Evolutionary conservation across 2,888 invertebrate genomes (phyloP), one percentile per base, ranked within the genome.

Genomic region (Amphiduros pacificus): DNA sequence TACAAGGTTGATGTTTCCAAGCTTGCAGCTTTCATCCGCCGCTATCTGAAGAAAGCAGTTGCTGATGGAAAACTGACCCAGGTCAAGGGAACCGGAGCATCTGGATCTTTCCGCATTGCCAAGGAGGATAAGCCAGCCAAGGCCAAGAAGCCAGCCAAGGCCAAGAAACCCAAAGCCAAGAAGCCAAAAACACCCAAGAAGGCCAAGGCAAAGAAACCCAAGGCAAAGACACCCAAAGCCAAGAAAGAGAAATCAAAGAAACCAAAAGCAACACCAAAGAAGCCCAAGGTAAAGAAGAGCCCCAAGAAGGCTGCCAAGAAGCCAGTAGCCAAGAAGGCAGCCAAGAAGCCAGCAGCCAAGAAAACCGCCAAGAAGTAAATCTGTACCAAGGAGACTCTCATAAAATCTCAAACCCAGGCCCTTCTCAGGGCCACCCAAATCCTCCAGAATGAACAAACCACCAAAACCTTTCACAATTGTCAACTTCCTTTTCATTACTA

Each of bases 91-190:
- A 56, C 56, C 20, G 56, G 56, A 20, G 56, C 56, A 5, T 36
- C 56, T 48, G 56, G 56, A 22, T 56, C 56, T 17, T 56, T 56
- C 56, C 36, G 41, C 24, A 28, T 56, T 2, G 49, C 48, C 56
- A 44, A 56, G 56, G 56, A 27, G 11, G 56, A 44, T 29, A 56
- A 56, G 49, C 49, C 49, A 20, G 48, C 44, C 31, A 49, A 49
- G 31, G 24, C 2, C 11, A 56, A 56, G 56, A 22, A 22, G 28
- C 4, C 24, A n/a, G 14, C 54, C 54, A 28, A 26, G 29, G 49
- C 49, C 29, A 56, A 56, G 56, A 56, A 56, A 22, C 44, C 56
- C 6, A 56, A 56, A 31, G 56, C 31, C n/a, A 56, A 56, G 56
- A 56, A 56, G 56, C 31, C 31, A 24, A 56, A 56, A 49, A 49